phyloP scores from a whole-genome alignment of 2,113 vertebrate genomes.

The Sebastes schlegelii region DNA sequence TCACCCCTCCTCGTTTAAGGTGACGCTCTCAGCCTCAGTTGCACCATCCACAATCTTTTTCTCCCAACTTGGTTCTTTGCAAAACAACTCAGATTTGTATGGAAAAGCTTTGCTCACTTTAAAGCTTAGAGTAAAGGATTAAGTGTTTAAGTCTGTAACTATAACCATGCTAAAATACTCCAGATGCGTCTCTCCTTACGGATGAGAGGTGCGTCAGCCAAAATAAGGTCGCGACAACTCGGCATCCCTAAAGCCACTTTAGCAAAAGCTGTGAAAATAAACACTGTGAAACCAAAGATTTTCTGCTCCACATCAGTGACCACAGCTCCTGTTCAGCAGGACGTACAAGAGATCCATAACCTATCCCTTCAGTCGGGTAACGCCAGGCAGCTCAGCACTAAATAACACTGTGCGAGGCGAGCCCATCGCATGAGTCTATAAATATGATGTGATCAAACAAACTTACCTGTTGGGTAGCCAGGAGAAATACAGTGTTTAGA shows the following conservation, averaged over 20 bases:
- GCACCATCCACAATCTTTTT: constrained; percentile 1
- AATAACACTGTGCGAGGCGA: constrained; percentile 33
- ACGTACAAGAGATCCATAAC: constrained; percentile 27
- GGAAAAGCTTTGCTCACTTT: constrained; percentile 25
- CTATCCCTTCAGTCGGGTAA: constrained; percentile 5
- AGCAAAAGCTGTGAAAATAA: constrained; percentile 40
- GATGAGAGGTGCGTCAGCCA: constrained; percentile 40
- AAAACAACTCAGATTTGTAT: constrained; percentile 33
- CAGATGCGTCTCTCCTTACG: background rate
- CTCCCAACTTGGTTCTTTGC: background rate
- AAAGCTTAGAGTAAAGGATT: constrained; percentile 50
- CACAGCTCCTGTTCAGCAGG: background rate
- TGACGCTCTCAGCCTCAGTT: background rate
- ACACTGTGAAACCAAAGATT: constrained; percentile 32
- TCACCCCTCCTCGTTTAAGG: constrained; percentile 10
- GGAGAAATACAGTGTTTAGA: constrained; percentile 37
- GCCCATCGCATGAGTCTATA: constrained; percentile 22
- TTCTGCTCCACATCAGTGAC: constrained; percentile 44
- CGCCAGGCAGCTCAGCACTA: constrained; percentile 24
- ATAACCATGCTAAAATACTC: constrained; percentile 30
- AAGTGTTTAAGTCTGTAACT: constrained; percentile 43
- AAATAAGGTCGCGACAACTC: constrained; percentile 31
- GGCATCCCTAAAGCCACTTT: constrained; percentile 29
- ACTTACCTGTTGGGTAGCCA: constrained; percentile 73
- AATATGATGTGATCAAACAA: constrained; percentile 59